A percentile compares a stretch with the other conserved stretches of the same genome.
Evolutionary conservation across 2,113 vertebrate genomes (phyloP).

Genomic region (Protobothrops flavoviridis): DNA sequence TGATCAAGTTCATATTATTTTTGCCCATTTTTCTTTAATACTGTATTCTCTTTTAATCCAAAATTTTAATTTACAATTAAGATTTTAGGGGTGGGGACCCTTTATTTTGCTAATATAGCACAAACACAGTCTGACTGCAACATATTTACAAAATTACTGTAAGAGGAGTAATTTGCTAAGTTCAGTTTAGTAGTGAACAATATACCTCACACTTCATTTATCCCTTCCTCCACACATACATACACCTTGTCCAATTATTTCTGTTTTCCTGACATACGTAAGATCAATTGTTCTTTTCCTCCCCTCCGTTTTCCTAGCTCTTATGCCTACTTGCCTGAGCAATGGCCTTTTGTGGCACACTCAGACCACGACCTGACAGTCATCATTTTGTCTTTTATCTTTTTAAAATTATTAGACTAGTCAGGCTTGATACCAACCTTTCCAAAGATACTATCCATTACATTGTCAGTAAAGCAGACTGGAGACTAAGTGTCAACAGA

Average conservation of each 20-base stretch:
- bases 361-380: slow-evolving; percentile 57
- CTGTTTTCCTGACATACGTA: slow-evolving; percentile 34
- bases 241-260: not conserved
- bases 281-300: slow-evolving; percentile 54
- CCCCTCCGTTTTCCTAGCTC: slow-evolving; percentile 41
- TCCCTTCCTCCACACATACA: not conserved
- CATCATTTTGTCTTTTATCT: slow-evolving; percentile 68
- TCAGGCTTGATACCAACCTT: slow-evolving; percentile 66
- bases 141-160: slow-evolving; percentile 25
- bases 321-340: slow-evolving; percentile 54
- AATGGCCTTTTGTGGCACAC: slow-evolving; percentile 51
- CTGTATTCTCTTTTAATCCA: slow-evolving; percentile 51
- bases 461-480: slow-evolving; percentile 70
- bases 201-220: slow-evolving; percentile 35
- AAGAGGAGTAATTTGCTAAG: slow-evolving; percentile 18
- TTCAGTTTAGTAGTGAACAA: not conserved
- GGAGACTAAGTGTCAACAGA: slow-evolving; percentile 80
- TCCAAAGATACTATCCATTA: slow-evolving; percentile 73
- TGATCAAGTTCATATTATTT: slow-evolving; percentile 53
- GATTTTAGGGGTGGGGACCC: slow-evolving; percentile 35
- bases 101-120: slow-evolving; percentile 21
- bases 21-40: slow-evolving; percentile 62
- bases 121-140: slow-evolving; percentile 19
- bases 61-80: slow-evolving; percentile 38
- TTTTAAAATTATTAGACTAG: slow-evolving; percentile 55